Evolutionary conservation across 2,113 vertebrate genomes (phyloP).

Genomic region (Petrocephalus zakoni): DNA sequence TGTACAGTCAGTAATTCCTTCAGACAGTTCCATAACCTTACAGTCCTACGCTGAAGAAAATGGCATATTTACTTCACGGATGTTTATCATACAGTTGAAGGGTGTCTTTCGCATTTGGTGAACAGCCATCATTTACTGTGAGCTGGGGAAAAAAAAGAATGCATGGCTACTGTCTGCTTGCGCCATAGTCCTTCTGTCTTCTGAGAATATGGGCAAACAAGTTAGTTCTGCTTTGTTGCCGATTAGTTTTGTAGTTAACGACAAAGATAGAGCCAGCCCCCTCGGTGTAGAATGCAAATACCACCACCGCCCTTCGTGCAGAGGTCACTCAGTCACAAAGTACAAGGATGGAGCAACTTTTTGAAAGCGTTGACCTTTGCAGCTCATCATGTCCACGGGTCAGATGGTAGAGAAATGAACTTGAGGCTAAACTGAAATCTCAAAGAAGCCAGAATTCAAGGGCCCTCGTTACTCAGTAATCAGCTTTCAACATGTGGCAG

Average conservation of each 20-base stretch:
- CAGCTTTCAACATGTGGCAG: not conserved
- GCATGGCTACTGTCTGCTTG: not conserved
- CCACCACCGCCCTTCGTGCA: not conserved
- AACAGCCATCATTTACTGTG: slow-evolving; percentile 1
- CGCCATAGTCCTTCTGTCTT: not conserved
- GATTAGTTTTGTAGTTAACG: not conserved
- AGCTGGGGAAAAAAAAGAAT: not conserved
- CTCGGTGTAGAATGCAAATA: slow-evolving; percentile 20
- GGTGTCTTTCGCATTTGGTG: not conserved
- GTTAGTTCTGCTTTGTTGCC: not conserved
- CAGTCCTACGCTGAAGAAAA: slow-evolving; percentile 6
- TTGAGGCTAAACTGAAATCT: slow-evolving; percentile 6
- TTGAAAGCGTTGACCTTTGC: slow-evolving; percentile 12
- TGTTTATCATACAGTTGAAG: slow-evolving; percentile 11
- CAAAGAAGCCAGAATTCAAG: not conserved
- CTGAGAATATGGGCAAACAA: not conserved
- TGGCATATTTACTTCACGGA: slow-evolving; percentile 4
- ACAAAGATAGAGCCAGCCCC: not conserved
- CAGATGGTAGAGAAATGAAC: not conserved
- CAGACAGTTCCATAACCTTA: slow-evolving; percentile 25
- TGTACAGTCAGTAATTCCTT: slow-evolving; percentile 21
- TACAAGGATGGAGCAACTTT: not conserved
- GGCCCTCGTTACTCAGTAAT: not conserved
- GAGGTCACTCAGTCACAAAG: slow-evolving; percentile 4
- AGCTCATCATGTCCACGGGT: not conserved